Evolutionary conservation across 2,888 invertebrate species (phyloP).

Genomic region (Drosophila phalerata): DNA sequence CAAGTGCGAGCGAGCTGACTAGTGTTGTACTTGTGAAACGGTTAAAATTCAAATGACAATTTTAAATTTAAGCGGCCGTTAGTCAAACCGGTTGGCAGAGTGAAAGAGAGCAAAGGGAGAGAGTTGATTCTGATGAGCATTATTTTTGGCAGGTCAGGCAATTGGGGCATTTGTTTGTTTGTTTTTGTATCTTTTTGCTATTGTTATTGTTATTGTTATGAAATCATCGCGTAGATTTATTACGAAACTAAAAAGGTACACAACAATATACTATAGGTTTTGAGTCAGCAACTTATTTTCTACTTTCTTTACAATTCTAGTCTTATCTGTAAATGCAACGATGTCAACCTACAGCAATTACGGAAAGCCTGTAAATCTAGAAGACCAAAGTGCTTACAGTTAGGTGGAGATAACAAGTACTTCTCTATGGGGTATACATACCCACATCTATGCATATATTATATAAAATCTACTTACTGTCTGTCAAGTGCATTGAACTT

Average conservation of each 20-base stretch:
- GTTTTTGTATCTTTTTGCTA: neutral
- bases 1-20: conserved; percentile 56
- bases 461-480: conserved; percentile 13
- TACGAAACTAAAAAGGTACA: conserved; percentile 12
- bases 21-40: conserved; percentile 47
- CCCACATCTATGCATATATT: neutral
- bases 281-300: neutral
- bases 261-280: neutral
- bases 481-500: conserved; percentile 47
- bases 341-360: conserved; percentile 2
- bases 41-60: conserved; percentile 68
- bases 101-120: neutral
- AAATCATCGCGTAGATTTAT: conserved; percentile 56
- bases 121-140: conserved; percentile 24
- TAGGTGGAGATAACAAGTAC: conserved; percentile 33
- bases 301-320: neutral
- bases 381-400: conserved; percentile 23
- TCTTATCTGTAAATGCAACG: conserved; percentile 35
- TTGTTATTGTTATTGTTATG: conserved; percentile 60
- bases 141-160: conserved; percentile 49
- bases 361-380: conserved; percentile 39
- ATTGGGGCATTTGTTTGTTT: conserved; percentile 44
- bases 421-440: conserved; percentile 20
- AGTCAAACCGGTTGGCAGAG: conserved; percentile 51
- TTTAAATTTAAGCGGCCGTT: conserved; percentile 54